Conservation (phyloP, 2,113 vertebrate genomes). For the Suricata suricatta region DNA sequence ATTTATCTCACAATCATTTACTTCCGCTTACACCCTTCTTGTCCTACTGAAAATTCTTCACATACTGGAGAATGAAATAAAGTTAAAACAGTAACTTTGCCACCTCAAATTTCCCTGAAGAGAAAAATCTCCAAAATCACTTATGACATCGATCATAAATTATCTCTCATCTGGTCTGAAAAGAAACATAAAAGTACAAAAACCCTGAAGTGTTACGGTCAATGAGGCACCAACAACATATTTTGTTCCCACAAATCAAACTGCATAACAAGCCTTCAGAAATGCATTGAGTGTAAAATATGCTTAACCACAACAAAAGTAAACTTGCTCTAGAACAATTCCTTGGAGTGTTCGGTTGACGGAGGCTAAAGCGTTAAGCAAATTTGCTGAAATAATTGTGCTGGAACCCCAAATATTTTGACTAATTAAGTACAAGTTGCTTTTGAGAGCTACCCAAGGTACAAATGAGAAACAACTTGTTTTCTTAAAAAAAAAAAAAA, state of each 20-base stretch:
- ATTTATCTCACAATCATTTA: not conserved
- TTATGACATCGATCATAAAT: not conserved
- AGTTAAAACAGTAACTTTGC: slow-evolving; percentile 8
- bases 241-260: slow-evolving; percentile 55
- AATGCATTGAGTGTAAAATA: slow-evolving; percentile 12
- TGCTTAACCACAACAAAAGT: not conserved
- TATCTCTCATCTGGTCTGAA: not conserved
- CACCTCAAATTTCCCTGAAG: not conserved
- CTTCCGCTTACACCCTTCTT: not conserved
- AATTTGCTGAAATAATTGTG: not conserved
- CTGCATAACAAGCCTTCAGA: slow-evolving; percentile 11
- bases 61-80: not conserved
- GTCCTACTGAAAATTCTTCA: not conserved
- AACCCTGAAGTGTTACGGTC: not conserved
- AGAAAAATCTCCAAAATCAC: not conserved
- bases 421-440: not conserved
- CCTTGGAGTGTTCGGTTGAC: not conserved
- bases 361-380: not conserved
- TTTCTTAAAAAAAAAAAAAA: not conserved
- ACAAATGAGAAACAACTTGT: not conserved
- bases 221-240: slow-evolving; percentile 10
- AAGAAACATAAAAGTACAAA: not conserved
- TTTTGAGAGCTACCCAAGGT: not conserved
- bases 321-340: slow-evolving; percentile 11
- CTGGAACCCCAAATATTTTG: not conserved